A percentile compares a stretch with the other conserved stretches of the same genome.
Evolutionary conservation across 2,888 invertebrate genomes (phyloP).

Genomic region (Selenia dentaria): DNA sequence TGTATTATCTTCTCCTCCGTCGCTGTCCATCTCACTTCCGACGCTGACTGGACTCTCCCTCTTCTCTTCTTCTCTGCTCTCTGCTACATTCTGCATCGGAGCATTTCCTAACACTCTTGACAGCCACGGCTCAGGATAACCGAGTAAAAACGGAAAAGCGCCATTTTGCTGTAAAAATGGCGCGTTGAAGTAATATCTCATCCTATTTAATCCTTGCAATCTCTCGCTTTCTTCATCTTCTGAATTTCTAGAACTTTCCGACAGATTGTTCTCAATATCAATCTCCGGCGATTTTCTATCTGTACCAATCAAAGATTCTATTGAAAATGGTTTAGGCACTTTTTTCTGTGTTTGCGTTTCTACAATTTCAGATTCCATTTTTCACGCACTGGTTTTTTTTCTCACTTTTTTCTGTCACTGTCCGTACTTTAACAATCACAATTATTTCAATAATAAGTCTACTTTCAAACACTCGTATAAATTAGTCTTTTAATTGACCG

Average conservation of each 20-base stretch:
- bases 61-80: conserved; percentile 63
- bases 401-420: conserved; percentile 13
- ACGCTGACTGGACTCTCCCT: conserved; percentile 78
- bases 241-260: conserved; percentile 69
- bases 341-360: conserved; percentile 67
- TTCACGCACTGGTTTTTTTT: conserved; percentile 16
- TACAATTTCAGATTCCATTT: conserved; percentile 63
- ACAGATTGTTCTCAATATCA: conserved; percentile 73
- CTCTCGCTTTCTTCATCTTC: conserved; percentile 69
- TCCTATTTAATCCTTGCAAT: conserved; percentile 65
- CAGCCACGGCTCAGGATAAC: conserved; percentile 78
- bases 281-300: conserved; percentile 77
- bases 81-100: conserved; percentile 46
- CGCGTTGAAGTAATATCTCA: conserved; percentile 75
- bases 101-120: conserved; percentile 53
- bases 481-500: too few species aligned
- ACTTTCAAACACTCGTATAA: too few species aligned
- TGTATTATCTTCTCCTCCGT: conserved; percentile 68
- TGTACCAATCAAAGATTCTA: conserved; percentile 85
- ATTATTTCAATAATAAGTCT: too few species aligned
- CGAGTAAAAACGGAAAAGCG: conserved; percentile 72
- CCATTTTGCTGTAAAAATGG: conserved; percentile 77
- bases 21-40: conserved; percentile 74
- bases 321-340: conserved; percentile 86
- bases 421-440: too few species aligned